These are phyloP conservation scores for Schizopygopsis malacanthus DNA, from an alignment of 2,797 vertebrate species.

Conservation along the genomic window DNA sequence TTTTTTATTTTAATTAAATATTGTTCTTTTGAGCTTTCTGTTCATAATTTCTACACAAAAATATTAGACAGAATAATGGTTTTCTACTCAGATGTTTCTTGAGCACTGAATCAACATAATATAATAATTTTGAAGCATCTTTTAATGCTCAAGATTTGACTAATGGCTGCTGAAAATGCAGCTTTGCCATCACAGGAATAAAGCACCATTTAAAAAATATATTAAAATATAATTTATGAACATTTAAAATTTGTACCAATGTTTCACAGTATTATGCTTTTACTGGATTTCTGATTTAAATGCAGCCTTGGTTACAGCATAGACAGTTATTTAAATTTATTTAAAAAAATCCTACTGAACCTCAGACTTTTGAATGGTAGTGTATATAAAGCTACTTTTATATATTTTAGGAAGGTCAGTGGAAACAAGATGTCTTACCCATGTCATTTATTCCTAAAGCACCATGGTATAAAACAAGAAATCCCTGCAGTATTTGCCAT, in stretches of 20 bases:
- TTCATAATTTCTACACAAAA: neutral
- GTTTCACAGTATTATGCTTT: neutral
- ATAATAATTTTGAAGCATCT: no score
- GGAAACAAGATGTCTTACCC: neutral
- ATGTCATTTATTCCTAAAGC: neutral
- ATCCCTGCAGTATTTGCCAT: neutral
- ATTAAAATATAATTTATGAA: neutral
- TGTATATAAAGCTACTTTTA: neutral
- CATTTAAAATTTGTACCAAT: neutral
- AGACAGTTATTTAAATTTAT: neutral
- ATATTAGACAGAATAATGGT: neutral
- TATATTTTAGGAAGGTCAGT: neutral
- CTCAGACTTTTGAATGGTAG: neutral
- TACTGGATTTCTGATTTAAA: neutral
- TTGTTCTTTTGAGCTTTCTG: neutral
- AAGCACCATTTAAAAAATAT: neutral
- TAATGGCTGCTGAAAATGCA: conserved; percentile 1
- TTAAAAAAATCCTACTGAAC: no score
- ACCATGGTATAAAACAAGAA: neutral
- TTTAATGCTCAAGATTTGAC: neutral
- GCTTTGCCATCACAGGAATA: neutral
- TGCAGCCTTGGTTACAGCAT: neutral
- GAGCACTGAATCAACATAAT: neutral
- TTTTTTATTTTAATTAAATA: neutral
- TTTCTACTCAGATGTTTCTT: neutral